A percentile compares a stretch with the other conserved stretches of the same genome.
Conservation (phyloP, 1,140 invertebrate genomes). For the Megalopta genalis region DNA sequence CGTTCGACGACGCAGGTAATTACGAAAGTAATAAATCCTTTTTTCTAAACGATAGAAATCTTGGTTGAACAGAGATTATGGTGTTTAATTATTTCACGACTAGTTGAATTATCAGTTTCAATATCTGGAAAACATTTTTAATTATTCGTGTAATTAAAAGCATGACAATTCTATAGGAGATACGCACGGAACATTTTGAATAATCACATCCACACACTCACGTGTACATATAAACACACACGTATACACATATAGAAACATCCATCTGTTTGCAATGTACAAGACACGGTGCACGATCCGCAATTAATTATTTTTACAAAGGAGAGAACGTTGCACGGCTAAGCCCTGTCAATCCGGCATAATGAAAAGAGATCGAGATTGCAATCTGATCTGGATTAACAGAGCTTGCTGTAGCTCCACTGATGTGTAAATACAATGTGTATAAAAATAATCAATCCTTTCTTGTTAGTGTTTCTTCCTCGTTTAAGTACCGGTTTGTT, state of each 20-base stretch:
- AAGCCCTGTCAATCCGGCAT: background rate
- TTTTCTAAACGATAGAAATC: background rate
- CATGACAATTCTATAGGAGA: too few species aligned
- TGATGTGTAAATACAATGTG: background rate
- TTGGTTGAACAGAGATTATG: background rate
- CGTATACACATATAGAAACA: constrained; percentile 13
- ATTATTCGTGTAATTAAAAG: too few species aligned
- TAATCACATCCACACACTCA: background rate
- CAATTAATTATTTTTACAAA: constrained; percentile 17
- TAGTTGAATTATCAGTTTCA: too few species aligned
- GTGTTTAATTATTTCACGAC: background rate
- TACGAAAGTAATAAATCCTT: background rate
- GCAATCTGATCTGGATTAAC: background rate
- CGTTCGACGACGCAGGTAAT: background rate
- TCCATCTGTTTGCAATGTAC: constrained; percentile 18
- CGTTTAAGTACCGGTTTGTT: background rate
- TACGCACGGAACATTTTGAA: too few species aligned
- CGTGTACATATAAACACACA: background rate
- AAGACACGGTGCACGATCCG: background rate
- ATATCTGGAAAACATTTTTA: too few species aligned
- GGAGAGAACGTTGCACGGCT: background rate
- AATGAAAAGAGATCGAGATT: background rate
- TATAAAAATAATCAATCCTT: background rate
- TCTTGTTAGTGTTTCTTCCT: background rate
- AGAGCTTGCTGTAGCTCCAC: background rate